Percentiles rank a stretch among this genome's conserved stretches.
Evolutionary conservation across 2,113 vertebrate species (phyloP).

Genomic region (Microtus oregoni): DNA sequence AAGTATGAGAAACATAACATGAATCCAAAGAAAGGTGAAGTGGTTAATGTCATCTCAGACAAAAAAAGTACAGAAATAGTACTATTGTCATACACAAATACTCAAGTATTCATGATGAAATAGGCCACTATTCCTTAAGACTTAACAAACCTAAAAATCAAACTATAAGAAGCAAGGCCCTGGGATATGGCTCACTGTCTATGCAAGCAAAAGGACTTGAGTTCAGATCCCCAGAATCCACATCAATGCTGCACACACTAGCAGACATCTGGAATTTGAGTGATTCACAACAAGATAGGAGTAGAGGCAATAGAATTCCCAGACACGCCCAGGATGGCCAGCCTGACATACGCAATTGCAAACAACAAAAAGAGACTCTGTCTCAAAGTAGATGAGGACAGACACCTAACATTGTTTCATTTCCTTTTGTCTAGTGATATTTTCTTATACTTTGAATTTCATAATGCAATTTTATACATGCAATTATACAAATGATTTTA

Average conservation of each 20-base stretch:
- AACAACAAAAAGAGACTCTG: background rate
- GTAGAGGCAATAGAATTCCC: background rate
- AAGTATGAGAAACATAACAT: background rate
- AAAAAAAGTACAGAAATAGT: background rate
- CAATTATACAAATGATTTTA: too few species aligned
- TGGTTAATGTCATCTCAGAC: background rate
- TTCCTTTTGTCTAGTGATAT: background rate
- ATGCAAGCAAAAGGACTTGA: background rate
- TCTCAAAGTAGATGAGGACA: background rate
- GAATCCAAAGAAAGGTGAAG: background rate
- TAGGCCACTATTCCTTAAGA: background rate
- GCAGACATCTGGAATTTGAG: background rate
- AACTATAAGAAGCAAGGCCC: background rate
- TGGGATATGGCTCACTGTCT: background rate
- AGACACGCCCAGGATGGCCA: background rate
- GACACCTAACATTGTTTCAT: background rate
- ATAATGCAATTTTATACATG: background rate
- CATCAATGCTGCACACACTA: background rate
- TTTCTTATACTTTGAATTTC: background rate
- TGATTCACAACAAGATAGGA: background rate
- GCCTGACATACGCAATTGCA: background rate
- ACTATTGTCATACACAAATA: background rate
- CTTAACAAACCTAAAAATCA: background rate
- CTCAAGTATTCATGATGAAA: background rate
- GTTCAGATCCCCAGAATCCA: background rate